Evolutionary conservation across 2,113 vertebrate genomes (phyloP), one percentile per base, ranked within the genome.

Genomic region (Leiothrix lutea): DNA sequence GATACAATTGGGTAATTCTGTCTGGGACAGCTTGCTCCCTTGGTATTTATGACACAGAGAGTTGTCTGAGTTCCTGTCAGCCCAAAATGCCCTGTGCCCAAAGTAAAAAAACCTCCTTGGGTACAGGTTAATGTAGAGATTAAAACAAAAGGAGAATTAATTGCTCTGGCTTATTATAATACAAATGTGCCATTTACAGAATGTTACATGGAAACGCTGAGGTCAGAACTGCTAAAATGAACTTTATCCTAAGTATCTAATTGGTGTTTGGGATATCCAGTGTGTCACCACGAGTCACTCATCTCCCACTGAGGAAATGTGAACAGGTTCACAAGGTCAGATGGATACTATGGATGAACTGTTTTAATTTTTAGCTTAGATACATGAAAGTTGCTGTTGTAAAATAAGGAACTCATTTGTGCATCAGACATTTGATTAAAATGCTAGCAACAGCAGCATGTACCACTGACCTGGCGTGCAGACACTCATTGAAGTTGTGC

Each of bases 381-480:
- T 62, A 62, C 23, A 18, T 51, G 75, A 66, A 96, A 97, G 78
- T 47, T 94, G 62, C 47, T n/a, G 42, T 60, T 62, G 70, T 92
- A 91, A 93, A 93, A 95, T 80, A 51, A 75, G 64, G 90, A 94
- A 97, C 54, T 72, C 61, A 90, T 94, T 92, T 96, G 62, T 72
- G 77, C 88, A 91, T 95, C 87, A 94, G 91, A 93, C 33, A 4
- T 81, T 87, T 80, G 74, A 97, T 95, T 92, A 88, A 88, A 96
- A 92, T 9, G 4, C 20, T 26, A 84, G 54, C 54, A 60, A 22
- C 28, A 56, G 33, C 35, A 82, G 74, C 31, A 58, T 40, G 47
- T 24, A 28, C 16, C 67, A 21, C 47, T 62, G 73, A 42, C 87
- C 44, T 23, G 72, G 47, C 5, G 2, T 7, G 31, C 24, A 70